A percentile compares a stretch with the other conserved stretches of the same genome.
These are phyloP conservation scores for Haemorhous mexicanus DNA, from an alignment of 2,113 vertebrate genomes.

Conservation along the genomic window DNA sequence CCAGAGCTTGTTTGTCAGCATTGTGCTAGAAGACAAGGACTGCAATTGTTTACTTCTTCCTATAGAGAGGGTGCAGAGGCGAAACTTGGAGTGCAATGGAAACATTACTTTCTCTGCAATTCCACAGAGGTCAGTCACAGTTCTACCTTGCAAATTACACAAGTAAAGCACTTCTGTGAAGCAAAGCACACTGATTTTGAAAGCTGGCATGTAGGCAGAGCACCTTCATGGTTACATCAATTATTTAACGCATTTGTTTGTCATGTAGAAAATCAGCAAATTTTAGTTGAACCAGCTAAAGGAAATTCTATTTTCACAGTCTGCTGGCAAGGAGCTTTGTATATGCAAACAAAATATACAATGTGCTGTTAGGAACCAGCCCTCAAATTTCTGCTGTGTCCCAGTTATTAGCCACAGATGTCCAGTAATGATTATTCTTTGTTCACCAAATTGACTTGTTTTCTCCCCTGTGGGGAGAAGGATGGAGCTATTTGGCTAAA, in stretches of 20 bases:
- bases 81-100: not conserved
- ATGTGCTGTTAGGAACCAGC: not conserved
- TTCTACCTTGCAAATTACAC: not conserved
- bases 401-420: conserved; percentile 21
- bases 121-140: not conserved
- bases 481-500: conserved; percentile 5
- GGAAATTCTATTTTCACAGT: not conserved
- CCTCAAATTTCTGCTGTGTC: not conserved
- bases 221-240: not conserved
- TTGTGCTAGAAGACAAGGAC: not conserved
- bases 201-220: not conserved
- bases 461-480: not conserved
- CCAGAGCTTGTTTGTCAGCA: not conserved
- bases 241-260: not conserved
- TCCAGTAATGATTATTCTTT: not conserved
- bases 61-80: not conserved
- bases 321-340: not conserved
- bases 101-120: not conserved
- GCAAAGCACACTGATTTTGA: not conserved
- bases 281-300: not conserved
- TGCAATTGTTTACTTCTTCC: not conserved
- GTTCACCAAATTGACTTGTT: conserved; percentile 23
- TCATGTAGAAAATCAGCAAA: not conserved
- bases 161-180: not conserved
- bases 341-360: not conserved